These are phyloP conservation scores for Acanthosoma haemorrhoidale DNA, from an alignment of 2,888 invertebrate species.

Conservation along the genomic window DNA sequence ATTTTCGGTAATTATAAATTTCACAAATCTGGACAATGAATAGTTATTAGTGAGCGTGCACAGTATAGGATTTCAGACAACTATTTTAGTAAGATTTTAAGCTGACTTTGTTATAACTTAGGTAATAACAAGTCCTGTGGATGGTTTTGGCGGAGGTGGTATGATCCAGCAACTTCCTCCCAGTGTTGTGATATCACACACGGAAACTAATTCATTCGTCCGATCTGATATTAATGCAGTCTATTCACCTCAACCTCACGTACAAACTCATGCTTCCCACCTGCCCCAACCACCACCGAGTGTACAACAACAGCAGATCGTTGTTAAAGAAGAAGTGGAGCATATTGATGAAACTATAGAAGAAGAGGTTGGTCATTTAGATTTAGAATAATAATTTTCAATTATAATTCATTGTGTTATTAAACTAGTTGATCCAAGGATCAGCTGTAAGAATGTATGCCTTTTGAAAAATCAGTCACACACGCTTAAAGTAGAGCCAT, in stretches of 20 bases:
- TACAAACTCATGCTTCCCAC: not conserved
- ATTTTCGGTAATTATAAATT: no score
- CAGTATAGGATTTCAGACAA: no score
- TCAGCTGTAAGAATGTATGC: no score
- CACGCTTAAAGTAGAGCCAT: no score
- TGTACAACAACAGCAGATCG: not conserved
- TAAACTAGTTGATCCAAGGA: no score
- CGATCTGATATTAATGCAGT: slow-evolving; percentile 42
- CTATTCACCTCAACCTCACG: slow-evolving; percentile 14
- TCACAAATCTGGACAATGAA: no score
- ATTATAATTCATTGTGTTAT: no score
- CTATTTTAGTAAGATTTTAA: no score
- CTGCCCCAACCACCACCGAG: not conserved
- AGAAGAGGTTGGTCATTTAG: slow-evolving; percentile 33
- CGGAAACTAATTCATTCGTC: slow-evolving; percentile 37
- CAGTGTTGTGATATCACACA: slow-evolving; percentile 36
- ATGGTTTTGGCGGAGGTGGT: slow-evolving; percentile 19
- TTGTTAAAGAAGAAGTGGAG: slow-evolving; percentile 27
- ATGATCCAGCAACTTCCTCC: slow-evolving; percentile 34
- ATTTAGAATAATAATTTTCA: no score
- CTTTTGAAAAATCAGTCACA: no score
- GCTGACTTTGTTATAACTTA: not conserved
- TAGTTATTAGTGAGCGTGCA: no score
- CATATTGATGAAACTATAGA: slow-evolving; percentile 29
- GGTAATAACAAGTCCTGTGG: slow-evolving; percentile 24